Base-by-base conservation (phyloP, 1,140 invertebrate species). In the Platyura marginata region DNA sequence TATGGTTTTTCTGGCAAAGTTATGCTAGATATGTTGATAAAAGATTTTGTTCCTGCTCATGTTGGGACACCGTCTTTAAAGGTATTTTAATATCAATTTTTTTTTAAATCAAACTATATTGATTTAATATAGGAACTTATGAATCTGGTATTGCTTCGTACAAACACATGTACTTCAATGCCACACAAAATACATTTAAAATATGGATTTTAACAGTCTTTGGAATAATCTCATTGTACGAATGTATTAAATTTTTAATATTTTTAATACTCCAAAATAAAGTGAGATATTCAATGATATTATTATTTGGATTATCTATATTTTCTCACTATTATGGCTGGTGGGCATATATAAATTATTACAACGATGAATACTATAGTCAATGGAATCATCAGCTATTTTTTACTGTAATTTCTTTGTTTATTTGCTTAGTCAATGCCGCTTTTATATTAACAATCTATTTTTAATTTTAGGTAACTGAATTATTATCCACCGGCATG, bases 111-210 rank as follows among this genome's bases (percentile, higher is more conserved):
- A 35, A 21, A 19, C 41, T 44, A 21, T 40, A n/a, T 29, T 29
- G 38, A 42, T 19, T 34, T 44, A 25, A 48, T 43, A 48, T 42
- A 71, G 78, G 79, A 36, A 70, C 74, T 11, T 86, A 86, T 54
- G 82, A 86, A 61, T 72, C 75, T 35, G 77, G 77, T 16, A 66
- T 79, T 43, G 73, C 74, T 34, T 70, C 73, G 9, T 85, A 83
- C 57, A 85, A 86, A 55, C 81, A 87, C 53, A 71, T 87, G 52
- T 88, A 86, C 56, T 86, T 88, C 60, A 87, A 88, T 54, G 73
- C 77, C 19, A 86, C 81, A 3, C 57, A 62, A 32, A 79, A 81
- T 46, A 77, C 73, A 4, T 64, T 79, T 40, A 81, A 84, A 63
- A 86, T 87, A 50, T 88, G 83, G 82, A 57, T 72, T 11, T 56